Percentiles rank a stretch among this genome's conserved stretches.
Conservation (phyloP, 92 coral and sea anemone species). For the Meandrina meandrites region DNA sequence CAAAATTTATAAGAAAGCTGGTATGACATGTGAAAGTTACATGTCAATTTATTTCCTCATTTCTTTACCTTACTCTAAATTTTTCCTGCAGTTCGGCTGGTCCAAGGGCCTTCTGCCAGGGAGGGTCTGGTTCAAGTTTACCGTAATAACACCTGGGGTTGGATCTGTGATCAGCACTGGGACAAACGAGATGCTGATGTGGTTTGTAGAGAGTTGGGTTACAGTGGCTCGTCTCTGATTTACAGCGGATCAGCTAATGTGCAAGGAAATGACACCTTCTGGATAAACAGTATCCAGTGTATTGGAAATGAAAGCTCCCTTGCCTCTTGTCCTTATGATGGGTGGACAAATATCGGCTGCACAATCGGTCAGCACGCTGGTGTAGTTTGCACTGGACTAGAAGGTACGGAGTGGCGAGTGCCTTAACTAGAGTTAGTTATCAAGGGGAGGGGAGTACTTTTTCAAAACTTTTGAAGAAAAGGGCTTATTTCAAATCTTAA, state of each 20-base stretch:
- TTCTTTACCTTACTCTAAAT: too few relatives aligned
- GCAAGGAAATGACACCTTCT: constrained; percentile 2
- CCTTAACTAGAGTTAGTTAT: not conserved
- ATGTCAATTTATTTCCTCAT: too few relatives aligned
- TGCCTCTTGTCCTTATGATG: constrained; percentile 8
- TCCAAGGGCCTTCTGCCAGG: constrained; percentile 34
- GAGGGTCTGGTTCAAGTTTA: constrained; percentile 59
- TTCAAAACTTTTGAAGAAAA: too few relatives aligned
- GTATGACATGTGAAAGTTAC: too few relatives aligned
- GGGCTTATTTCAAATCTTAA: not conserved
- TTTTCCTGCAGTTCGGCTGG: constrained; percentile 30
- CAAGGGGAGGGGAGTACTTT: too few relatives aligned
- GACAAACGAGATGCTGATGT: constrained; percentile 48
- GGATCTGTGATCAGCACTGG: constrained; percentile 53
- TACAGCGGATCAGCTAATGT: not conserved
- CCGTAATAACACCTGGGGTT: constrained; percentile 52
- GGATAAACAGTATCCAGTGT: constrained; percentile 11
- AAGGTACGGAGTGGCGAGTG: constrained; percentile 3
- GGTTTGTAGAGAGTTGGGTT: constrained; percentile 57
- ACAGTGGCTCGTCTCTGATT: not conserved
- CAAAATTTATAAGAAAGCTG: too few relatives aligned
- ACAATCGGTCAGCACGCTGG: constrained; percentile 10
- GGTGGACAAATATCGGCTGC: constrained; percentile 9
- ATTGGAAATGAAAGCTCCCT: constrained; percentile 25
- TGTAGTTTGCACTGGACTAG: constrained; percentile 11